Evolutionary conservation across 2,888 invertebrate genomes (phyloP), one percentile per base, ranked within the genome.

Genomic region (Meandrusa payeni): DNA sequence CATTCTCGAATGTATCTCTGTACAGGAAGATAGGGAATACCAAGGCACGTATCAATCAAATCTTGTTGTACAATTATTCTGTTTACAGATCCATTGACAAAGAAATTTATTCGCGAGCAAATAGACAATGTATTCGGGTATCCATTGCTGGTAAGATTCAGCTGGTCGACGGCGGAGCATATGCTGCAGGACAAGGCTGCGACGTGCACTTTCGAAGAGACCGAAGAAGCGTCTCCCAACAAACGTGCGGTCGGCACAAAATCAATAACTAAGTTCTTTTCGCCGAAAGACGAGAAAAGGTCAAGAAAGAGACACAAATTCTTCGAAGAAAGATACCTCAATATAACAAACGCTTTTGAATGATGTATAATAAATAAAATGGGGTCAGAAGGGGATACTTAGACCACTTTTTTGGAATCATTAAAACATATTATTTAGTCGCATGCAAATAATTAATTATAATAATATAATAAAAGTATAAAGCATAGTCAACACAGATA

Each of bases 151-250:
- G 98, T 99, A 0, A 89, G 99, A 47, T 98, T 99, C 74, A 97
- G 98, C 72, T 99, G 99, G 99, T 97, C 98, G 0, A 99, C 99
- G 0, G 95, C 98, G 0, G 93, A 93, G 47, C 91, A 91, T 29
- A 92, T 96, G 55, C 74, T 99, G 6, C 90, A 95, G 50, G 91
- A 93, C 2, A 90, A 91, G 36, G 95, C 94, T 0, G 90, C 92
- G 9, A 74, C 86, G 5, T 93, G 94, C 31, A 92, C 93, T 41
- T 93, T 95, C 88, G 94, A 93, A 66, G 91, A 93, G 47, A 72
- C 88, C 5, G 62, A 62, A 2, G 58, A 56, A 12, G 85, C 89
- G 10, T 75, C 70, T 12, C 67, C 65, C 0, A 64, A 69, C 50
- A 88, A 69, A 49, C 79, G 88, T 67, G 47, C 58, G 1, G 46